These are phyloP conservation scores for Distichodus sexfasciatus DNA, from an alignment of 2,797 vertebrate species.

Conservation along the genomic window DNA sequence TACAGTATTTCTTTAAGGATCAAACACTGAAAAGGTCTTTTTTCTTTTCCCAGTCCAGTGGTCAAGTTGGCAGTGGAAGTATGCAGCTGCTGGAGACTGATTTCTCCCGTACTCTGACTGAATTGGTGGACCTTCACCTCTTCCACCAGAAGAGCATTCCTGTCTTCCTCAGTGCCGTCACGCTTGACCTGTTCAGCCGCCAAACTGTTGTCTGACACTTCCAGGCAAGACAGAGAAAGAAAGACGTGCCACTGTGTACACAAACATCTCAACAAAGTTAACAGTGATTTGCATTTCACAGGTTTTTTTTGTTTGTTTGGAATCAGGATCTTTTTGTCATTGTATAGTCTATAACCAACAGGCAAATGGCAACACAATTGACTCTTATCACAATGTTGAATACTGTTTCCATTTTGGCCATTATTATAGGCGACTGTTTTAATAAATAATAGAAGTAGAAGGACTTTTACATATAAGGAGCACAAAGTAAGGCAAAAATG, in stretches of 20 bases:
- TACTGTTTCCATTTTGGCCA: too few relatives aligned
- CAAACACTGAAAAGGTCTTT: background rate
- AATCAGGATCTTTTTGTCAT: too few relatives aligned
- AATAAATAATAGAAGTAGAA: too few relatives aligned
- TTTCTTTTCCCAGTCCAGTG: slow-evolving; percentile 47
- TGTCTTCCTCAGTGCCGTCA: slow-evolving; percentile 77
- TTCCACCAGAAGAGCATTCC: slow-evolving; percentile 95
- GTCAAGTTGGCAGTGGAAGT: slow-evolving; percentile 57
- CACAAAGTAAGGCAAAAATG: too few relatives aligned
- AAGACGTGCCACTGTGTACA: background rate
- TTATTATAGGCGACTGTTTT: too few relatives aligned
- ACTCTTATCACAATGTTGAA: too few relatives aligned
- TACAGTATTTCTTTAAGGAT: too few relatives aligned
- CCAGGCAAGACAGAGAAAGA: background rate
- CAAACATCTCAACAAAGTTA: background rate
- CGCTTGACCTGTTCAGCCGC: slow-evolving; percentile 91
- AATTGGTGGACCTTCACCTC: slow-evolving; percentile 88
- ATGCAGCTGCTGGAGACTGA: slow-evolving; percentile 86
- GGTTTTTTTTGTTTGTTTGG: too few relatives aligned
- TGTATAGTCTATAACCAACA: too few relatives aligned
- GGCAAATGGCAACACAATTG: too few relatives aligned
- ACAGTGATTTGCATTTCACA: too few relatives aligned
- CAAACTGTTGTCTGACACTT: slow-evolving; percentile 60
- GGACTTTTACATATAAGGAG: too few relatives aligned
- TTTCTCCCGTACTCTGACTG: slow-evolving; percentile 81